Evolutionary conservation across 2,113 vertebrate species (phyloP).

Genomic region (Speoplatyrhinus poulsoni): DNA sequence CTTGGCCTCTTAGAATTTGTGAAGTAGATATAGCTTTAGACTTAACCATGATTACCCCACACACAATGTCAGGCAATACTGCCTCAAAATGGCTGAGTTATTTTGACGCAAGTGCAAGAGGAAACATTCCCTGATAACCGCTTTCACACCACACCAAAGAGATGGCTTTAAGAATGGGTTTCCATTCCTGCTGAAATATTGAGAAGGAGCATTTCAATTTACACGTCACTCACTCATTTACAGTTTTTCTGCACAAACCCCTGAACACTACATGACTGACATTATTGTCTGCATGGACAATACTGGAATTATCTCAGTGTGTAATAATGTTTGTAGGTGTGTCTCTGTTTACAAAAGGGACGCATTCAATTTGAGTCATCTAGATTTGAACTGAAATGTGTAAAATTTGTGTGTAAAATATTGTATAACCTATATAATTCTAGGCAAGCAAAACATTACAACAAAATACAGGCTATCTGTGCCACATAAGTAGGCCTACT

Average conservation of each 20-base stretch:
- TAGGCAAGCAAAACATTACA: not conserved
- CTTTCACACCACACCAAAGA: slow-evolving; percentile 18
- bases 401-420: no score
- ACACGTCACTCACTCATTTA: slow-evolving; percentile 16
- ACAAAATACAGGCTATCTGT: no score
- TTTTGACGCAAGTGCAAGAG: slow-evolving; percentile 10
- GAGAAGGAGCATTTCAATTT: slow-evolving; percentile 37
- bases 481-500: no score
- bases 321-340: slow-evolving; percentile 18
- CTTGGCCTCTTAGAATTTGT: slow-evolving; percentile 30
- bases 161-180: slow-evolving; percentile 39
- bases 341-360: slow-evolving; percentile 31
- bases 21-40: slow-evolving; percentile 51
- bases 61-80: slow-evolving; percentile 36
- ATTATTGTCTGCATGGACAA: not conserved
- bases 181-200: slow-evolving; percentile 30
- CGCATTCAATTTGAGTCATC: not conserved
- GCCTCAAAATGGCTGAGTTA: slow-evolving; percentile 60
- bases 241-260: slow-evolving; percentile 9
- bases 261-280: slow-evolving; percentile 1
- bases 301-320: not conserved
- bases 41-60: slow-evolving; percentile 45
- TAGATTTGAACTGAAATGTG: no score
- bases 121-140: slow-evolving; percentile 24
- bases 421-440: no score